Evolutionary conservation across 2,888 invertebrate species (phyloP).

Genomic region (Nasonia oneida): DNA sequence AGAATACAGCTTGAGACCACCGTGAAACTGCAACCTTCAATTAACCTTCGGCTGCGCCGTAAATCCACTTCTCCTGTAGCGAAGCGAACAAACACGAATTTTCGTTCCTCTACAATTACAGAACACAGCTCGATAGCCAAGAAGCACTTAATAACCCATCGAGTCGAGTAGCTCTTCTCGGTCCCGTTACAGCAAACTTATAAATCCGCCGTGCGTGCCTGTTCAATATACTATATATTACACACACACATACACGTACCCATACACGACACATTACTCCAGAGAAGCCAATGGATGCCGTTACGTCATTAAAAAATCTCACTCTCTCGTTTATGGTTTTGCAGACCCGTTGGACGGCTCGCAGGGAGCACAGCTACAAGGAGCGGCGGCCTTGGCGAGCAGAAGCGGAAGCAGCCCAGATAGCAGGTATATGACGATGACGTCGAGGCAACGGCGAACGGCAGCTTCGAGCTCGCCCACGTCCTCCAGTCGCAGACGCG

Average conservation of each 20-base stretch:
- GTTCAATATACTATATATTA: not conserved
- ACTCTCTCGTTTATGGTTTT: slow-evolving; percentile 61
- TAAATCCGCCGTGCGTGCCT: slow-evolving; percentile 16
- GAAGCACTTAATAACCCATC: slow-evolving; percentile 33
- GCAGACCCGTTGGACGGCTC: slow-evolving; percentile 66
- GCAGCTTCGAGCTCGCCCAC: slow-evolving; percentile 51
- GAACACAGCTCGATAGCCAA: slow-evolving; percentile 2
- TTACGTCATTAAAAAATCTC: slow-evolving; percentile 58
- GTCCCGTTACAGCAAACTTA: slow-evolving; percentile 45
- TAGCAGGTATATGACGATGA: slow-evolving; percentile 75
- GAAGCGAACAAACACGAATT: not conserved
- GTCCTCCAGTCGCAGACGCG: slow-evolving; percentile 41
- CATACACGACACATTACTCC: slow-evolving; percentile 11
- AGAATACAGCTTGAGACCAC: not conserved
- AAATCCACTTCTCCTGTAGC: not conserved
- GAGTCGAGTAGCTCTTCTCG: not conserved
- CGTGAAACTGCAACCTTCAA: not conserved
- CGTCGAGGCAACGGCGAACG: slow-evolving; percentile 39
- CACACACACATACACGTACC: not conserved
- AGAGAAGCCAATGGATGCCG: slow-evolving; percentile 33
- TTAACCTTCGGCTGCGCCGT: not conserved
- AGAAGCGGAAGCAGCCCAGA: slow-evolving; percentile 63
- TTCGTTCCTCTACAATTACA: slow-evolving; percentile 34
- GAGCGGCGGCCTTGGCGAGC: slow-evolving; percentile 63
- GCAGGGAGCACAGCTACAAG: slow-evolving; percentile 58